Base-by-base conservation (phyloP, 2,888 invertebrate species). In the Piscicola geometra region DNA sequence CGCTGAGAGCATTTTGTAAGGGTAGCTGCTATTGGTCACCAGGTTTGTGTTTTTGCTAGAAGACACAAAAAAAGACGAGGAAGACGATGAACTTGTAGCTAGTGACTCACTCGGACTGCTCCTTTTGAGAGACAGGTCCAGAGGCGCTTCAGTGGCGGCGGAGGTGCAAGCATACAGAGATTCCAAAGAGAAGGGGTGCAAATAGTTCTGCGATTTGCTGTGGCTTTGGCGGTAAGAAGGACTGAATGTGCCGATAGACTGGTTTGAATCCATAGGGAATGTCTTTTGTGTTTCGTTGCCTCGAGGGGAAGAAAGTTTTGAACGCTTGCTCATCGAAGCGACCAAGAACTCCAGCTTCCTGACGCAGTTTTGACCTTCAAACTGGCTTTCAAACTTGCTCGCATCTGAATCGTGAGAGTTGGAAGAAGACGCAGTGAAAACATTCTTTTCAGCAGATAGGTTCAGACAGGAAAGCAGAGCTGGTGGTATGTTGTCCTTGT, bases 81-180 rank as follows among this genome's bases (percentile, higher is more conserved):
- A 9, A 28, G 33, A 30, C 1, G n/a, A 5, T 2, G n/a, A n/a
- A n/a, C 56, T 28, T 5, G n/a, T n/a, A n/a, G n/a, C n/a, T n/a
- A n/a, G n/a, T n/a, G 60, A 60, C 12, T 52, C 70, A 21, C 35
- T 32, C n/a, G 30, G 21, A 25, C 47, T 72, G n/a, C 52, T 72
- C 32, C 52, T 72, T 71, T 79, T 79, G 36, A 75, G 60, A 3
- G 78, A 78, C 66, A 79, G 71, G 66, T 79, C 79, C 50, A 79
- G 66, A 32, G 78, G 77, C 50, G 77, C 66, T 35, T 75, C 75
- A 25, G 32, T 21, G 35, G 72, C 9, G 15, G 30, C 9, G 32
- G 25, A 56, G 52, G 21, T 52, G 32, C 32, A 9, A n/a, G n/a
- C n/a, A n/a, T n/a, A n/a, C 18, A 72, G 72, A 52, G 72, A 36